phyloP scores from a whole-genome alignment of 1,140 invertebrate genomes.

The Amyelois transitella region DNA sequence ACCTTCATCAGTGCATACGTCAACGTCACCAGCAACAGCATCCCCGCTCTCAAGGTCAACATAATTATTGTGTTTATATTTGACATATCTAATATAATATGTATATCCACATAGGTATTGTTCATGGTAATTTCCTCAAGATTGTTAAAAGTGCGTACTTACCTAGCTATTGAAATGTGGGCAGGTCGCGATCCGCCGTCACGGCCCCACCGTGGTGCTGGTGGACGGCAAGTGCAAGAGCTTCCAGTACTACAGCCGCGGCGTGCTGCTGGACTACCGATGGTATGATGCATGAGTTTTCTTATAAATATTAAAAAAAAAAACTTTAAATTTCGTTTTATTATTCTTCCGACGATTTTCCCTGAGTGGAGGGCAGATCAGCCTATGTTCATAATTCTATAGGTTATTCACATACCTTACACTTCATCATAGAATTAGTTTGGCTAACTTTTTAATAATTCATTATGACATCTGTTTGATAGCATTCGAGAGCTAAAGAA shows the following conservation, averaged over 20 bases:
- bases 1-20: constrained; percentile 47
- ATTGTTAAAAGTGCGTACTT: no score
- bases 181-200: constrained; percentile 41
- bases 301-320: no score
- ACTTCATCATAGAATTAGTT: no score
- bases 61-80: background rate
- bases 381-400: no score
- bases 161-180: background rate
- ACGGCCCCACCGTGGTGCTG: constrained; percentile 48
- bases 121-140: no score
- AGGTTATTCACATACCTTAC: no score
- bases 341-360: no score
- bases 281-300: no score
- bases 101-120: no score
- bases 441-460: background rate
- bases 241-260: constrained; percentile 40
- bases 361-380: no score
- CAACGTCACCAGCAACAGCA: constrained; percentile 39
- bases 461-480: background rate
- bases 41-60: constrained; percentile 42
- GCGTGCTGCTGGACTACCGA: constrained; percentile 46
- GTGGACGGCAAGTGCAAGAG: constrained; percentile 39
- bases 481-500: constrained; percentile 23
- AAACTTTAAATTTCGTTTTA: no score
- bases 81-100: background rate